A percentile compares a stretch with the other conserved stretches of the same genome.
phyloP scores from a whole-genome alignment of 2,113 vertebrate species.

The Mesocricetus auratus region DNA sequence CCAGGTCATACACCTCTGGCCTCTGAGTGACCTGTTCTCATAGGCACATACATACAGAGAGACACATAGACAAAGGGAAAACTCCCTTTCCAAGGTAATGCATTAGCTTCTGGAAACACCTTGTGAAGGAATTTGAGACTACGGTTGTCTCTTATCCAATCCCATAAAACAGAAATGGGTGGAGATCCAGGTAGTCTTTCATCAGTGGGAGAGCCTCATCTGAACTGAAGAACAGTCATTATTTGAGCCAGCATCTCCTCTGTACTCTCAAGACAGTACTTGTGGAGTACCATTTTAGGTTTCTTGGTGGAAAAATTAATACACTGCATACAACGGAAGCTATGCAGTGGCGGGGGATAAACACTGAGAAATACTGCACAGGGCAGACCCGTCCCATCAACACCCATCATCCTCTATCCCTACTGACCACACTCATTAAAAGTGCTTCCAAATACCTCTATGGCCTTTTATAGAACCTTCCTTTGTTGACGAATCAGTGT shows the following conservation, averaged over 20 bases:
- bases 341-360: background rate
- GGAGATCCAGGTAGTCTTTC: background rate
- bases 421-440: background rate
- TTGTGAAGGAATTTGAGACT: conserved; percentile 1
- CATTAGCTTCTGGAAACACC: conserved; percentile 7
- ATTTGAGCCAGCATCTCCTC: background rate
- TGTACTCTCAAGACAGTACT: background rate
- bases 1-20: background rate
- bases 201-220: background rate
- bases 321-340: background rate
- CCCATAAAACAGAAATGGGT: background rate
- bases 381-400: background rate
- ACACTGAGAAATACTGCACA: background rate
- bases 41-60: background rate
- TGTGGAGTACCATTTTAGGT: background rate
- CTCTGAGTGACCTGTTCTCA: background rate
- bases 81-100: background rate
- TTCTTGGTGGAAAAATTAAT: background rate
- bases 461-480: background rate
- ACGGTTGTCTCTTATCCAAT: background rate
- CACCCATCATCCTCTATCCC: background rate
- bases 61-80: background rate
- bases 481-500: background rate
- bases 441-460: background rate
- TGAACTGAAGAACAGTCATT: background rate